Evolutionary conservation across 2,113 vertebrate genomes (phyloP), one percentile per base, ranked within the genome.

Genomic region (Actinemys pallida): DNA sequence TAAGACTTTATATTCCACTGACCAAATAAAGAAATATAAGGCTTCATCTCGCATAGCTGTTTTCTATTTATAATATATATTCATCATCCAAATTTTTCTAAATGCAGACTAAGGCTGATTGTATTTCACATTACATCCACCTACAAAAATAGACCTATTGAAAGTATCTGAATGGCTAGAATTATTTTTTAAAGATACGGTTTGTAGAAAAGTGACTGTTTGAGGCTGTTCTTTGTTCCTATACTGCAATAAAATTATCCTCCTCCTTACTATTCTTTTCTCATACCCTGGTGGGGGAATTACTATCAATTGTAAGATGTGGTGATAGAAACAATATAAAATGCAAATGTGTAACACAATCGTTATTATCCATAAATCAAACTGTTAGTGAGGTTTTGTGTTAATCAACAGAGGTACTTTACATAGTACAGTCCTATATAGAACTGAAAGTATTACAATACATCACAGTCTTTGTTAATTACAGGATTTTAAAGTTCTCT

Each of bases 371-470:
- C 57, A 91, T 93, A 93, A 72, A 90, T 96, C 90, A 96, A 91
- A 84, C 45, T 45, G 8, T 79, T 81, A 83, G 93, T 12, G 0
- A 0, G 76, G 87, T 87, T 96, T 93, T 95, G 93, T 90, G 59
- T 92, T 97, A 96, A 96, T 96, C 94, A 90, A 95, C 96, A 93
- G 17, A 86, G 86, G 31, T 88, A 45, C 76, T 90, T 94, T 90
- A 94, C 93, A 88, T 88, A 95, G 80, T 86, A 78, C 25, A 57
- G 94, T 45, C 42, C n/a, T 69, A 25, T 82, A 82, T 65, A 96
- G 94, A 90, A 91, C n/a, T 80, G 42, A 92, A 39, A 78, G 90
- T 90, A 91, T 88, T 92, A 80, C 47, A 88, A 88, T 96, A 81
- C 2, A 92, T 94, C 79, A 90, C 17, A 80, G 11, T 80, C 89